Evolutionary conservation across 2,113 vertebrate genomes (phyloP).

Genomic region (Platycercus adscitus): DNA sequence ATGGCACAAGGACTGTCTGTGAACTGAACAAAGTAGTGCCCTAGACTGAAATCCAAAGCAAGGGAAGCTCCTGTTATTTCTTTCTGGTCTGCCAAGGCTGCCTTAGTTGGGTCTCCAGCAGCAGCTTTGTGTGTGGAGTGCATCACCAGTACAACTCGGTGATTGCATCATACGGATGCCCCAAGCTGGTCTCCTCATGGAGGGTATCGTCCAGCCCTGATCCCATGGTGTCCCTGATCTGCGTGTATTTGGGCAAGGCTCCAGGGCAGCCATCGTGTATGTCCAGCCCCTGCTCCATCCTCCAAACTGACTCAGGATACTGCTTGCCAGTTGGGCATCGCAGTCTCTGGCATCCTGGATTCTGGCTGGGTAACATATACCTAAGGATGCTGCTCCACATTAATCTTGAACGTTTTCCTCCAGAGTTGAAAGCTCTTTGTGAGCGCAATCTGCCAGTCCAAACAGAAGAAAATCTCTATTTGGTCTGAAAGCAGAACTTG

Average conservation of each 20-base stretch:
- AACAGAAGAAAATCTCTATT: slow-evolving; percentile 35
- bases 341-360: neutral
- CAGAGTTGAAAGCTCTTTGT: neutral
- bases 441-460: neutral
- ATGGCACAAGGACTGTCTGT: neutral
- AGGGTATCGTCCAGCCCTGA: neutral
- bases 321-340: accelerated
- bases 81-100: accelerated
- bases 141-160: neutral
- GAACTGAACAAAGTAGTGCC: neutral
- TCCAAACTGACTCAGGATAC: accelerated
- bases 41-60: neutral
- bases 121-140: accelerated
- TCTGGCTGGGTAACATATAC: neutral
- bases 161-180: accelerated
- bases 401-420: neutral
- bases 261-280: neutral
- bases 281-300: neutral
- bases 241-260: neutral
- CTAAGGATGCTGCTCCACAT: neutral
- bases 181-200: neutral
- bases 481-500: slow-evolving; percentile 34
- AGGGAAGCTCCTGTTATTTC: neutral
- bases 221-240: accelerated
- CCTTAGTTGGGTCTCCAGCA: accelerated